Conservation (phyloP, 1,140 invertebrate genomes). For the Scaptomyza hsui region DNA sequence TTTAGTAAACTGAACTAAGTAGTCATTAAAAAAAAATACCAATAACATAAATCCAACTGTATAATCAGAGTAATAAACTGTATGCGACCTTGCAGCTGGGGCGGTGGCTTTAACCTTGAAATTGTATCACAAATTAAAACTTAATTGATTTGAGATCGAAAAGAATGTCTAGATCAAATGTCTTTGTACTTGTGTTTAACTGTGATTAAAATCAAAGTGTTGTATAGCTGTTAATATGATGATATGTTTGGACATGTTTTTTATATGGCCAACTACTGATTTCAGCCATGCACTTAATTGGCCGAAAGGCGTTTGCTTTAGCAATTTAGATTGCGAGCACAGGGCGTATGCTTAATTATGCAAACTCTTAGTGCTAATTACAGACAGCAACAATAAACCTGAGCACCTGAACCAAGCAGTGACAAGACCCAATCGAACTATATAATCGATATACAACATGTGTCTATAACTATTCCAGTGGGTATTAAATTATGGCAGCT, state of each 20-base stretch:
- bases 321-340: slow-evolving; percentile 48
- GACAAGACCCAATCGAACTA: slow-evolving; percentile 28
- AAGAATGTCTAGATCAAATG: slow-evolving; percentile 59
- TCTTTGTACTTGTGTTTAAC: slow-evolving; percentile 48
- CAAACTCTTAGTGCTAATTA: slow-evolving; percentile 71
- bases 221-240: slow-evolving; percentile 52
- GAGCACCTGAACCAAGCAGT: slow-evolving; percentile 52
- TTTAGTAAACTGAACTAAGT: not conserved
- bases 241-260: slow-evolving; percentile 49
- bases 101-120: slow-evolving; percentile 58
- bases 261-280: slow-evolving; percentile 40
- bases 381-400: slow-evolving; percentile 29
- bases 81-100: slow-evolving; percentile 42
- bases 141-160: slow-evolving; percentile 66
- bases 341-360: slow-evolving; percentile 82
- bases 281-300: slow-evolving; percentile 59
- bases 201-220: slow-evolving; percentile 37
- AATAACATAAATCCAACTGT: slow-evolving; percentile 14
- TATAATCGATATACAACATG: slow-evolving; percentile 41
- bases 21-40: slow-evolving; percentile 2
- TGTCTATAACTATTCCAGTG: not conserved
- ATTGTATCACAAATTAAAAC: slow-evolving; percentile 42
- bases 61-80: slow-evolving; percentile 35
- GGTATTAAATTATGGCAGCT: slow-evolving; percentile 58
- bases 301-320: slow-evolving; percentile 32